phyloP scores from a whole-genome alignment of 2,888 invertebrate species.

The Anoncus sp. region DNA sequence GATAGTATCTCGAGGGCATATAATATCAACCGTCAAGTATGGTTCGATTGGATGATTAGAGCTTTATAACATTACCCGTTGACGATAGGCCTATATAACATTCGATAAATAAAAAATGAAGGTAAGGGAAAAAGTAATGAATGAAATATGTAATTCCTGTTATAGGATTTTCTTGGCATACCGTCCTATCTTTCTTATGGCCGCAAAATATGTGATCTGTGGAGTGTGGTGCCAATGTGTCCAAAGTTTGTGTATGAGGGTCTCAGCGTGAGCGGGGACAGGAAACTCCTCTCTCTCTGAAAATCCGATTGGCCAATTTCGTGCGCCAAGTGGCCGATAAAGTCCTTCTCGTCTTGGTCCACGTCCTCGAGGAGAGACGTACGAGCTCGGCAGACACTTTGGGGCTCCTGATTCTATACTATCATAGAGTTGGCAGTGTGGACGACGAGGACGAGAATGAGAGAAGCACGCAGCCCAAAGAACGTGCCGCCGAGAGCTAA shows the following conservation, averaged over 20 bases:
- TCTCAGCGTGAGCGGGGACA: constrained; percentile 19
- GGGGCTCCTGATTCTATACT: constrained; percentile 65
- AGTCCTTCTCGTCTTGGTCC: constrained; percentile 73
- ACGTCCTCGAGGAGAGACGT: constrained; percentile 71
- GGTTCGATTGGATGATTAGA: background rate
- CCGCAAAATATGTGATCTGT: constrained; percentile 36
- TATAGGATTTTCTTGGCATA: constrained; percentile 18
- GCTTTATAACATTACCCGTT: background rate
- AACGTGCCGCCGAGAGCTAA: constrained; percentile 70
- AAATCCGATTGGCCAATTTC: constrained; percentile 74
- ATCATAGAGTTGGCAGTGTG: constrained; percentile 69
- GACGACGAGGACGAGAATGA: constrained; percentile 53
- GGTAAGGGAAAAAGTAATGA: background rate
- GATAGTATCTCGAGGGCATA: too few species aligned
- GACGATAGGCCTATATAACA: background rate
- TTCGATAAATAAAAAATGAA: constrained; percentile 14
- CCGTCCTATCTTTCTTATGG: constrained; percentile 2
- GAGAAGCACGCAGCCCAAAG: constrained; percentile 71
- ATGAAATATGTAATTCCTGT: background rate
- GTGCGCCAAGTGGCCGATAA: constrained; percentile 74
- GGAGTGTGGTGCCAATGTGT: constrained; percentile 42
- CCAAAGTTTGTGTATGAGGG: constrained; percentile 47
- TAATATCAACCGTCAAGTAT: background rate
- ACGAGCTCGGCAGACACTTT: constrained; percentile 71
- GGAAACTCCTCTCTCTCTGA: constrained; percentile 50